Conservation (phyloP, 1,140 invertebrate species). For the Drosophila pseudoananassae region DNA sequence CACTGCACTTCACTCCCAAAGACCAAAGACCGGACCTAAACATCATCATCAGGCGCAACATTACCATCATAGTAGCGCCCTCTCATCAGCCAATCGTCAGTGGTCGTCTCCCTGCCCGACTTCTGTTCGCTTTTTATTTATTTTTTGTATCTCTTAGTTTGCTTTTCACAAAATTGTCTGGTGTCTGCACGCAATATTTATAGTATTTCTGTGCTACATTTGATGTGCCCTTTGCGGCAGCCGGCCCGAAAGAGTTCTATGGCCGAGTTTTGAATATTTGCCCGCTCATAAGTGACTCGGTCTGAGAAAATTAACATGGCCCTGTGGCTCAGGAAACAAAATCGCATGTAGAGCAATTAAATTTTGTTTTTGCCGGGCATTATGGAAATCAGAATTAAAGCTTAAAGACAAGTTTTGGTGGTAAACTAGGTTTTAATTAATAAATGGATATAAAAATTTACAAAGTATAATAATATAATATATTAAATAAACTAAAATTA, state of each 20-base stretch:
- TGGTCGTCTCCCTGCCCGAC: constrained; percentile 41
- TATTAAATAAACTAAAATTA: too few species aligned
- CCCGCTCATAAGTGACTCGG: constrained; percentile 62
- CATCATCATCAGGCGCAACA: constrained; percentile 48
- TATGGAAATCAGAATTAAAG: constrained; percentile 26
- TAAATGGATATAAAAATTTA: too few species aligned
- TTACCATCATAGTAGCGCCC: constrained; percentile 44
- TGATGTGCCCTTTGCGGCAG: constrained; percentile 9
- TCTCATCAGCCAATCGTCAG: constrained; percentile 66
- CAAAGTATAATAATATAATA: too few species aligned
- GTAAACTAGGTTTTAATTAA: too few species aligned
- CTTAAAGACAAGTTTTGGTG: too few species aligned
- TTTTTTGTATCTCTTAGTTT: constrained; percentile 11
- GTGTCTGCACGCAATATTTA: constrained; percentile 72
- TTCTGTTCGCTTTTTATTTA: constrained; percentile 61
- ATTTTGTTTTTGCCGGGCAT: constrained; percentile 18
- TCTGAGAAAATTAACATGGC: constrained; percentile 63
- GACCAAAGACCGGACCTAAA: constrained; percentile 7
- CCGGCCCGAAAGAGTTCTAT: constrained; percentile 46
- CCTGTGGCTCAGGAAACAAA: constrained; percentile 57
- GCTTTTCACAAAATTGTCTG: constrained; percentile 52
- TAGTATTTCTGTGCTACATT: constrained; percentile 4
- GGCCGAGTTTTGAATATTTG: constrained; percentile 67
- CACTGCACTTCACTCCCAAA: constrained; percentile 30
- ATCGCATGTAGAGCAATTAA: constrained; percentile 54